phyloP scores from a whole-genome alignment of 2,113 vertebrate genomes.

The Actinemys pallida region DNA sequence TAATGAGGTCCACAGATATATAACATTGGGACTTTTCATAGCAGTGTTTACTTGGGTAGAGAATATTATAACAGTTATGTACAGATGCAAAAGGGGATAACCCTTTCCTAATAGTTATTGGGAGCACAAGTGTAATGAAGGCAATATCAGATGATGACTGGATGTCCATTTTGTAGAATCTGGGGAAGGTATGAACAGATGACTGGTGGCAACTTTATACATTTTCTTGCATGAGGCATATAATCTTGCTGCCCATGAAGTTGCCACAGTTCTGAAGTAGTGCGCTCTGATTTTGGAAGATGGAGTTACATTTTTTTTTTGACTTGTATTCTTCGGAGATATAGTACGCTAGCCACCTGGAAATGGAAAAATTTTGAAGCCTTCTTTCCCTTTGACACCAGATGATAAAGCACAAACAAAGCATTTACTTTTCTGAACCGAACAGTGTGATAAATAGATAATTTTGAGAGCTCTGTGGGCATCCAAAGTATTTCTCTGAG shows the following conservation, averaged over 20 bases:
- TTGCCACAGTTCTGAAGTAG: background rate
- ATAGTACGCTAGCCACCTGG: background rate
- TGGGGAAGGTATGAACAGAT: background rate
- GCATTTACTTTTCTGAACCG: background rate
- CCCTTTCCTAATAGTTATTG: background rate
- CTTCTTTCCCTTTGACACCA: background rate
- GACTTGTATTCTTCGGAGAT: too few relatives aligned
- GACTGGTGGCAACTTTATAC: background rate
- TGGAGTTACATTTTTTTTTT: background rate
- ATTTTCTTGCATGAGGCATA: background rate
- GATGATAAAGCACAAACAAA: background rate
- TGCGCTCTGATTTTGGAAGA: background rate
- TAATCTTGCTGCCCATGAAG: background rate
- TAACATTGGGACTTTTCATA: background rate
- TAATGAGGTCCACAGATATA: rapidly evolving
- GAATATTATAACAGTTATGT: background rate
- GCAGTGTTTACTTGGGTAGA: background rate
- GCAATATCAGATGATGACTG: background rate
- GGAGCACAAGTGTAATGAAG: background rate
- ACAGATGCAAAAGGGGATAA: background rate
- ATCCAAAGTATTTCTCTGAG: background rate
- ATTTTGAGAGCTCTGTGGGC: background rate
- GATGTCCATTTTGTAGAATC: background rate
- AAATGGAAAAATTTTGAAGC: background rate
- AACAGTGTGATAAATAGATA: too few relatives aligned